These are phyloP conservation scores for Catharus minimus DNA, from an alignment of 2,113 vertebrate species.

Conservation along the genomic window DNA sequence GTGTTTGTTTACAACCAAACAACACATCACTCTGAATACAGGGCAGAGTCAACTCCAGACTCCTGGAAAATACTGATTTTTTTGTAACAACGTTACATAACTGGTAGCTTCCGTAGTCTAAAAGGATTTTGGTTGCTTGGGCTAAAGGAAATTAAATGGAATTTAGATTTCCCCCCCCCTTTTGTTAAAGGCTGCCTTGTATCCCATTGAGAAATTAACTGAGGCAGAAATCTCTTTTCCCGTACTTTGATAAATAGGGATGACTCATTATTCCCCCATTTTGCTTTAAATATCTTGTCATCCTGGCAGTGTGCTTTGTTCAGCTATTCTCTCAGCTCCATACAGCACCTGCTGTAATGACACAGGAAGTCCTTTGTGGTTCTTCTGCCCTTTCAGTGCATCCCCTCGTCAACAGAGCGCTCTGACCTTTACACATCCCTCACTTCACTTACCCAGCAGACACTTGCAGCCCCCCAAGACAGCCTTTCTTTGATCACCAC, in stretches of 20 bases:
- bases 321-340: not conserved
- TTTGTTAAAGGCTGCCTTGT: not conserved
- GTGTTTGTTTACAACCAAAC: not conserved
- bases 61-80: not conserved
- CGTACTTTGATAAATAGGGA: not conserved
- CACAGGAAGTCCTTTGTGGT: not conserved
- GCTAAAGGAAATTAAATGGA: not conserved
- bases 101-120: not conserved
- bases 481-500: not conserved
- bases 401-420: not conserved
- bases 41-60: not conserved
- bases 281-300: conserved; percentile 12
- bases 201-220: not conserved
- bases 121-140: not conserved
- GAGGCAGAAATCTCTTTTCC: conserved; percentile 1
- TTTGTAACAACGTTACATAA: not conserved
- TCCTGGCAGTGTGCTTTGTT: conserved; percentile 2
- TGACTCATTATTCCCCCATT: conserved; percentile 26
- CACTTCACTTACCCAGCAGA: not conserved
- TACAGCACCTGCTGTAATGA: not conserved
- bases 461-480: not conserved
- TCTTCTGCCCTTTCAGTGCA: not conserved
- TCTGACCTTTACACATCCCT: conserved; percentile 1
- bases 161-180: not conserved
- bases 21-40: not conserved